Evolutionary conservation across 1,140 invertebrate genomes (phyloP), one percentile per base, ranked within the genome.

Genomic region (Sycobia sp.): DNA sequence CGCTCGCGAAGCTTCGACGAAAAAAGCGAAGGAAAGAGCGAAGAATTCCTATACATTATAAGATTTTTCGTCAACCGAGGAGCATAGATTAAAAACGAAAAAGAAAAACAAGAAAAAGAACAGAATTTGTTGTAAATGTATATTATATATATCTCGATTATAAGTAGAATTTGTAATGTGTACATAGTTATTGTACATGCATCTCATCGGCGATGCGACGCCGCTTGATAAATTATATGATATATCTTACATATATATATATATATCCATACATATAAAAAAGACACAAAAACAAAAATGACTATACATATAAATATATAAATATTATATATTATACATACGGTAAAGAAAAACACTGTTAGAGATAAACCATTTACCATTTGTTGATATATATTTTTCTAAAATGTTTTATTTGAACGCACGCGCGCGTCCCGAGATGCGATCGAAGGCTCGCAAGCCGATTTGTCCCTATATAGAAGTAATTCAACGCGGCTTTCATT

Each of bases 341-440:
- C 71, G 68, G 67, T 70, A 68, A 71, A n/a, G n/a, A n/a, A n/a
- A n/a, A n/a, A n/a, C 67, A 76, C 69, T 77, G 76, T 75, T 78
- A 78, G 73, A 78, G 71, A 77, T 76, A 76, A 62, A 63, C n/a
- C 76, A 76, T 76, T 78, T 76, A 76, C 74, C 73, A 78, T 78
- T 79, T 75, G 75, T 79, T 79, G 71, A 79, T 75, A 78, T n/a
- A n/a, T 81, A 81, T 80, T 79, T 79, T 79, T 79, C 75, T 79
- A 79, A 78, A 78, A n/a, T n/a, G 70, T 77, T 77, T 79, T 74
- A 79, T 79, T 79, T 76, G 72, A 71, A 66, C 60, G 29, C 49
- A 46, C n/a, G n/a, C n/a, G n/a, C 1, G 11, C 18, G 10, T 14
- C 20, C 25, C 16, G 18, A 2, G 23, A n/a, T n/a, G n/a, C n/a